Conservation (phyloP, 2,888 invertebrate genomes). For the Ennomos fuscantarius region DNA sequence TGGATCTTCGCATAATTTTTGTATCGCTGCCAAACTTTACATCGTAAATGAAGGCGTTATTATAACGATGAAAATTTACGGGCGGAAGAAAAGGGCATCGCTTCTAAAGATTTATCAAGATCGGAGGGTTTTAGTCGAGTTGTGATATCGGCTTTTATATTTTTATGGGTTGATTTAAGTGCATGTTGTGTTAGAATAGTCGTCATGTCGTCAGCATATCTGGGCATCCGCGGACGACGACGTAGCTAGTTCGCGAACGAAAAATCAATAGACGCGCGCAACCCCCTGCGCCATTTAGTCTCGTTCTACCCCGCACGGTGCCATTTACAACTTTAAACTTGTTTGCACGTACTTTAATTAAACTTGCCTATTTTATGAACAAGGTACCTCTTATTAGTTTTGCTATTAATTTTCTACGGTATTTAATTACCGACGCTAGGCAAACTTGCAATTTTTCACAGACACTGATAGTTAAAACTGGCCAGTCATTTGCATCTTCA, state of each 20-base stretch:
- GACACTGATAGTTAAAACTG: background rate
- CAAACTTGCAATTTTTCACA: background rate
- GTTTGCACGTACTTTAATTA: conserved; percentile 54
- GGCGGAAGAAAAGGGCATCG: conserved; percentile 7
- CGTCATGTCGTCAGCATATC: conserved; percentile 38
- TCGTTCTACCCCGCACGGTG: conserved; percentile 41
- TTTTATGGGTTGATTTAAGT: conserved; percentile 20
- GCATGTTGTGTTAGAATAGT: conserved; percentile 46
- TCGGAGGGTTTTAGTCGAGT: background rate
- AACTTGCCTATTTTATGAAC: conserved; percentile 28
- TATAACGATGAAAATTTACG: conserved; percentile 31
- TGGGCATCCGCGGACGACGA: conserved; percentile 57
- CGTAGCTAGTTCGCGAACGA: conserved; percentile 50
- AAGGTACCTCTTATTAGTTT: conserved; percentile 9
- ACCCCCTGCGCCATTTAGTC: conserved; percentile 39
- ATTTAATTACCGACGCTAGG: background rate
- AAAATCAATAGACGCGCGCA: conserved; percentile 84
- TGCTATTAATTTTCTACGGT: conserved; percentile 9
- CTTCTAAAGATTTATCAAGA: conserved; percentile 5
- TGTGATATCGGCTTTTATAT: conserved; percentile 8
- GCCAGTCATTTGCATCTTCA: too few relatives aligned
- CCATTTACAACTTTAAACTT: conserved; percentile 59
- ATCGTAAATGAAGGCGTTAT: conserved; percentile 31
- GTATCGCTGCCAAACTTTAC: conserved; percentile 31
- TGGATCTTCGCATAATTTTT: conserved; percentile 32